These are phyloP conservation scores for Oreocharis arfaki DNA, from an alignment of 2,113 vertebrate species.

Conservation along the genomic window DNA sequence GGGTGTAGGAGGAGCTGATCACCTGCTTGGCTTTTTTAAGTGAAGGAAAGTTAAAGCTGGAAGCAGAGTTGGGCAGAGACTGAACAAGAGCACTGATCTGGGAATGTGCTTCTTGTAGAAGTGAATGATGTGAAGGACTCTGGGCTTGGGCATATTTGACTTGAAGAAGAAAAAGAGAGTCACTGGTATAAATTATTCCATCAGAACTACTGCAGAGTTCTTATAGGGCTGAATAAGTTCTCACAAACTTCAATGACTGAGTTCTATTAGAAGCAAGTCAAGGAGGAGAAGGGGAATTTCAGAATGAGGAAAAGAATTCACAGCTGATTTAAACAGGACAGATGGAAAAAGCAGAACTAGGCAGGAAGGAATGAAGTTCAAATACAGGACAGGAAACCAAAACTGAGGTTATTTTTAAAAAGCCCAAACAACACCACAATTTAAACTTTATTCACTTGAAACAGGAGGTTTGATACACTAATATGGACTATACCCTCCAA, in stretches of 20 bases:
- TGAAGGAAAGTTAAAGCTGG: not conserved
- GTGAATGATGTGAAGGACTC: not conserved
- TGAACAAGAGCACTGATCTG: not conserved
- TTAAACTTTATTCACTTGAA: not conserved
- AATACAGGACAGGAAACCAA: not conserved
- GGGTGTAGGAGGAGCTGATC: not conserved
- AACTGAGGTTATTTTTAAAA: not conserved
- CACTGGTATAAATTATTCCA: not conserved
- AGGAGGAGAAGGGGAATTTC: not conserved
- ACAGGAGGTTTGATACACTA: not conserved
- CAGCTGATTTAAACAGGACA: not conserved
- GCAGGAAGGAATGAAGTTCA: not conserved
- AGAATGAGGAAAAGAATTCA: not conserved
- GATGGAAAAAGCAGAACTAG: not conserved
- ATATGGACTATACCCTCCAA: not conserved
- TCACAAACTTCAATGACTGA: not conserved
- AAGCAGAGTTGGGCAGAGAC: not conserved
- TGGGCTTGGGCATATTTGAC: not conserved
- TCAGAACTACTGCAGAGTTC: not conserved
- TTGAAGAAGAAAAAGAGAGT: not conserved
- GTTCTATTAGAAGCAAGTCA: not conserved
- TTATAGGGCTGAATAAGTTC: not conserved
- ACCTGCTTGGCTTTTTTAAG: not conserved
- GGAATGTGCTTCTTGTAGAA: not conserved
- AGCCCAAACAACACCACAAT: not conserved